phyloP scores from a whole-genome alignment of 1,140 invertebrate species.

The Panonychus citri region DNA sequence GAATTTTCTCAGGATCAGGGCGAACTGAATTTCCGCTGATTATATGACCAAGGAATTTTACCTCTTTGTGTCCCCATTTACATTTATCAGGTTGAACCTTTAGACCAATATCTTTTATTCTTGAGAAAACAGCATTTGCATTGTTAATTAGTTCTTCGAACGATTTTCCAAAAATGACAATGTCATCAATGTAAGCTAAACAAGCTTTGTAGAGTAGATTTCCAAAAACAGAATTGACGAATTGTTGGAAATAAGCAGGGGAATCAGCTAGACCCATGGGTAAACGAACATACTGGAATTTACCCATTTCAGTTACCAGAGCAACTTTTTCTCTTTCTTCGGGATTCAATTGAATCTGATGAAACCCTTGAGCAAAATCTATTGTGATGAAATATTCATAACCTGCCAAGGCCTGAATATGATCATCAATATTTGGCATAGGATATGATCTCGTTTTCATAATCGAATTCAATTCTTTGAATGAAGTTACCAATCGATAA shows the following conservation, averaged over 20 bases:
- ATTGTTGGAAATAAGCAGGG: conserved; percentile 18
- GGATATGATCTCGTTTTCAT: background rate
- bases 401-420: background rate
- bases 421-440: background rate
- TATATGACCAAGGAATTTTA: background rate
- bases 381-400: background rate
- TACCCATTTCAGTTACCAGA: conserved; percentile 18
- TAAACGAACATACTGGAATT: conserved; percentile 10
- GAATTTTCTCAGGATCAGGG: background rate
- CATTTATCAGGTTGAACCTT: background rate
- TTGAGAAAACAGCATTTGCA: background rate
- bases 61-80: background rate
- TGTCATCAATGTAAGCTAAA: background rate
- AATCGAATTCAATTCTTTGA: background rate
- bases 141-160: background rate
- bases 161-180: background rate
- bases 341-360: background rate
- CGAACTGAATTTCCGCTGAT: background rate
- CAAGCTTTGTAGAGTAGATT: background rate
- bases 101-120: background rate
- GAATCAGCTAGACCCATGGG: conserved; percentile 11
- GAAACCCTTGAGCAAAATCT: background rate
- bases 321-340: conserved; percentile 11
- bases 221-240: conserved; percentile 15
- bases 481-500: background rate